Evolutionary conservation across 2,797 vertebrate genomes (phyloP).

Genomic region (Mormyrus hasselquistii): DNA sequence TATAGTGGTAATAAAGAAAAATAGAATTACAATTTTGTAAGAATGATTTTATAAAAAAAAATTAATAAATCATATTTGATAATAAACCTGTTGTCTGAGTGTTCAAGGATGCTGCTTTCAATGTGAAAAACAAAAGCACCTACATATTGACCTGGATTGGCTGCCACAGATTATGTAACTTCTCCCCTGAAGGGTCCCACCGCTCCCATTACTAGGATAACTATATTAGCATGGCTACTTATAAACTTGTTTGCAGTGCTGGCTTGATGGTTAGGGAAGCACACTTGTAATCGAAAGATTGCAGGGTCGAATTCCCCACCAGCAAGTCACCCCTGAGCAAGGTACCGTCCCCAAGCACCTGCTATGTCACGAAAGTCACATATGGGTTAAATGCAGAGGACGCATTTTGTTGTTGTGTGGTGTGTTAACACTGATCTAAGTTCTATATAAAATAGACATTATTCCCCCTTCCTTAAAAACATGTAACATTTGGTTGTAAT

Average conservation of each 20-base stretch:
- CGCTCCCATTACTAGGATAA: background rate
- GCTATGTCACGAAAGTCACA: no score
- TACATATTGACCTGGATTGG: background rate
- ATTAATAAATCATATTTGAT: conserved; percentile 69
- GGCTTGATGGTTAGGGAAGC: no score
- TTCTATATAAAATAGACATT: background rate
- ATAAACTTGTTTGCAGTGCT: no score
- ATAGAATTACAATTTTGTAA: conserved; percentile 71
- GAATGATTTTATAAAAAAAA: conserved; percentile 67
- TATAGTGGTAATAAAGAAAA: conserved; percentile 69
- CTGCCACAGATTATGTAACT: background rate
- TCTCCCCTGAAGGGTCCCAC: background rate
- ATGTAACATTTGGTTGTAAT: background rate
- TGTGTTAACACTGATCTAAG: no score
- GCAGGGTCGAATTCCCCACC: no score
- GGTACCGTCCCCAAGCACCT: no score
- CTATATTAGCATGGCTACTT: background rate
- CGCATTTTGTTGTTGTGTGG: no score
- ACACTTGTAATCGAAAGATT: no score
- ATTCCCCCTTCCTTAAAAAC: background rate
- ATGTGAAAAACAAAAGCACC: background rate
- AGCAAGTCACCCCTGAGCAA: no score
- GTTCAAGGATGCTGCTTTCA: background rate
- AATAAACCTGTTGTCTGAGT: conserved; percentile 56
- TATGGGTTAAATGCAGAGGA: no score